Evolutionary conservation across 2,113 vertebrate species (phyloP), one percentile per base, ranked within the genome.

Genomic region (Percopsis transmontana): DNA sequence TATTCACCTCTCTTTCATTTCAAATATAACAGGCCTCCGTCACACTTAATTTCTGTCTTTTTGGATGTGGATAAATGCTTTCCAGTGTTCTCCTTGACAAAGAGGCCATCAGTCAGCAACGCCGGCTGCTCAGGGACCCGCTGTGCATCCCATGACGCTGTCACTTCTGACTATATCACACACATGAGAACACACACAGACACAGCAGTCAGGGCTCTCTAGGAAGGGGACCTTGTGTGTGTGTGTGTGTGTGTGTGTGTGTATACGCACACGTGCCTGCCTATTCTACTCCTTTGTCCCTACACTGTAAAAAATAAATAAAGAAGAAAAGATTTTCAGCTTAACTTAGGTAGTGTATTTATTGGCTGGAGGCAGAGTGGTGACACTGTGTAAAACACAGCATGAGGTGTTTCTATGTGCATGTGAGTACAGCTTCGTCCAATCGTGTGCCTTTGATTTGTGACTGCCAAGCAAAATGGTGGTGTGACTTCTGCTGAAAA

Each of bases 81-180:
- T 53, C 54, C 66, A 77, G 69, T 62, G 71, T 81, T 84, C 79
- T 82, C 79, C 83, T 85, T 88, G 85, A 86, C 81, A 84, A 82
- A 87, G 81, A 85, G 79, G 76, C 81, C 78, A 79, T 85, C 68
- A 78, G 84, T 81, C 80, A 70, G 78, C 85, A 85, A 82, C 76
- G 86, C 84, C 11, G 67, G 53, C 81, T 62, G 86, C 84, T 87
- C 60, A 72, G 76, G 81, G 81, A 81, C 74, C 71, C 74, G 80
- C 66, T 11, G 15, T 47, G 63, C 79, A 6, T 85, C 76, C 74
- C 77, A 69, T 74, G 75, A 85, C 76, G 66, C 65, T 78, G 86
- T 83, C 83, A 87, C 84, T 85, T 87, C 74, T 1, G 48, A 81
- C 47, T 38, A 82, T 76, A 81, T 86, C 86, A 82, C 44, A 3